Percentiles rank a stretch among this genome's conserved stretches.
These are phyloP conservation scores for Geotrypetes seraphini DNA, from an alignment of 2,797 vertebrate species.

Conservation along the genomic window DNA sequence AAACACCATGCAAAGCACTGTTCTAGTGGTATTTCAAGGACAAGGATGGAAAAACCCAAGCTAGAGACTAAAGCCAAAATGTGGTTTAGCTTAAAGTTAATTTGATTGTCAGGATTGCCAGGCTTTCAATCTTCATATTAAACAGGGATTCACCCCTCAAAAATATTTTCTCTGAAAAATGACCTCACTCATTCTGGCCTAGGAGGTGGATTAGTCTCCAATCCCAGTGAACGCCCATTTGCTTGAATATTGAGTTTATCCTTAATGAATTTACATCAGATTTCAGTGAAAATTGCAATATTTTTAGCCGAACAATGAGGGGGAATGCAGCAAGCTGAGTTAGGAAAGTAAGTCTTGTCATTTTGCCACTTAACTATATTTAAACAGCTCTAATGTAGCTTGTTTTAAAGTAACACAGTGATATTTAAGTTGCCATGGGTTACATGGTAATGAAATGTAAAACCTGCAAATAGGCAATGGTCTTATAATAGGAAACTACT, in stretches of 20 bases:
- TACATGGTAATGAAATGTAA: no score
- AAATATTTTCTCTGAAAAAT: neutral
- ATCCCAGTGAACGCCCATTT: neutral
- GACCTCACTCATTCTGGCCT: neutral
- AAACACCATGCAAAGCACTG: neutral
- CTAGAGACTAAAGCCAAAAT: constrained; percentile 10
- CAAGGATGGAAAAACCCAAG: constrained; percentile 6
- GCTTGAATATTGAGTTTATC: neutral
- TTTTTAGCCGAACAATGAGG: no score
- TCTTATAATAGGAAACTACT: no score
- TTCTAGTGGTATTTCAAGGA: constrained; percentile 20
- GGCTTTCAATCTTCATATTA: constrained; percentile 12
- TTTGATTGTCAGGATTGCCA: constrained; percentile 13
- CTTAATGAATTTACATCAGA: no score
- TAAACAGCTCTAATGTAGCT: no score
- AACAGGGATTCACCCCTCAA: neutral
- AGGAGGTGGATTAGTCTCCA: constrained; percentile 10
- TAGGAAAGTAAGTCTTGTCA: no score
- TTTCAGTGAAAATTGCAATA: no score
- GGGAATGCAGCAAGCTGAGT: no score
- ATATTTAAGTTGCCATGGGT: no score
- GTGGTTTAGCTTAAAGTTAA: constrained; percentile 15
- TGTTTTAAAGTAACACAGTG: no score
- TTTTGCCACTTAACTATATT: no score
- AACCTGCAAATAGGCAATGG: no score